Evolutionary conservation across 1,140 invertebrate species (phyloP).

Genomic region (Ridgeia piscesae): DNA sequence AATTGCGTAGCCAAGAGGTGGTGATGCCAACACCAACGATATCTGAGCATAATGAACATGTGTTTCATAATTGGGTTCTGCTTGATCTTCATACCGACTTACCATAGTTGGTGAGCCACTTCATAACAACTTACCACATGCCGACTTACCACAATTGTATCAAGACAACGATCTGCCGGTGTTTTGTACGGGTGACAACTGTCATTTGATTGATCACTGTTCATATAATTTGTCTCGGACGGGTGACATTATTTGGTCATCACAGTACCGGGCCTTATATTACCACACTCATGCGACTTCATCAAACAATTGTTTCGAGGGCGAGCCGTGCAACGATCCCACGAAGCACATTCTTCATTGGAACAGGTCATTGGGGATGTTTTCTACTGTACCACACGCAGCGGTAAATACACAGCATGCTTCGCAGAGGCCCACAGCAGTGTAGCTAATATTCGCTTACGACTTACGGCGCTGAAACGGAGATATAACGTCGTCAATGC

Average conservation of each 20-base stretch:
- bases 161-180: no score
- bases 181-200: no score
- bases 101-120: no score
- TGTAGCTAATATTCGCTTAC: not conserved
- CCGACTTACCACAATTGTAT: no score
- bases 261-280: not conserved
- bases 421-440: not conserved
- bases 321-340: not conserved
- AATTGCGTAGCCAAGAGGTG: no score
- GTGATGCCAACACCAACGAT: no score
- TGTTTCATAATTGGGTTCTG: no score
- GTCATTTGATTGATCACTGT: not conserved
- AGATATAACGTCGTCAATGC: not conserved
- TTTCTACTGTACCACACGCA: not conserved
- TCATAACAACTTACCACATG: no score
- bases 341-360: not conserved
- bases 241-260: not conserved
- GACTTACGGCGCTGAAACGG: not conserved
- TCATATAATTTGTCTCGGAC: not conserved
- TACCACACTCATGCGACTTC: not conserved
- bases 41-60: no score
- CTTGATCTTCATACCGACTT: no score
- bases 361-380: not conserved
- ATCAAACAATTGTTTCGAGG: not conserved
- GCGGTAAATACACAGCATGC: not conserved